Percentiles rank a stretch among this genome's conserved stretches.
These are phyloP conservation scores for Pollenia labialis DNA, from an alignment of 2,888 invertebrate genomes.

Conservation along the genomic window DNA sequence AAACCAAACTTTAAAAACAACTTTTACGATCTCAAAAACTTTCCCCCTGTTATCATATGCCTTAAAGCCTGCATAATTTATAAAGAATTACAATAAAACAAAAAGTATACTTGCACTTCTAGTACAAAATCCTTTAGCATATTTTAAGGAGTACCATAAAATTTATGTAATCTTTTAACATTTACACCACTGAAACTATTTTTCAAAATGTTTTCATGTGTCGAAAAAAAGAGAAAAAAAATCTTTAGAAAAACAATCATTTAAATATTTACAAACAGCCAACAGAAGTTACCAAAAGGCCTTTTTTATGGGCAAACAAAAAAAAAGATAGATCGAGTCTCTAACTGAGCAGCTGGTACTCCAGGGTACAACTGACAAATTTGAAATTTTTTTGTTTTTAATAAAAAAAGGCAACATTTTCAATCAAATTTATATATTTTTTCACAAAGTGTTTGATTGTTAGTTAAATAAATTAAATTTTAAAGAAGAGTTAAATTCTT, in stretches of 20 bases:
- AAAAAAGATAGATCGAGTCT: neutral
- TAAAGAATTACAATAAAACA: neutral
- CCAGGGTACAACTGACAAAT: neutral
- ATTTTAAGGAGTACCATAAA: slow-evolving; percentile 52
- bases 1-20: slow-evolving; percentile 17
- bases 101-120: slow-evolving; percentile 41
- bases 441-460: too few relatives aligned
- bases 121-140: slow-evolving; percentile 21
- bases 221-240: slow-evolving; percentile 6
- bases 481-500: too few relatives aligned
- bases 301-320: too few relatives aligned
- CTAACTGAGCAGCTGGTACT: slow-evolving; percentile 3
- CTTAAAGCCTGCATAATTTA: slow-evolving; percentile 55
- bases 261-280: slow-evolving; percentile 28
- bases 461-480: too few relatives aligned
- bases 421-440: too few relatives aligned
- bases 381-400: too few relatives aligned
- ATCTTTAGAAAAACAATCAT: neutral
- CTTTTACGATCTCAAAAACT: neutral
- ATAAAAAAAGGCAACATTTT: too few relatives aligned
- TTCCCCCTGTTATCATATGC: neutral
- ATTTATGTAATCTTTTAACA: slow-evolving; percentile 54
- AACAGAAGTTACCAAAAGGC: slow-evolving; percentile 20
- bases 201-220: slow-evolving; percentile 29
- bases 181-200: slow-evolving; percentile 55